phyloP scores from a whole-genome alignment of 1,140 invertebrate species.

The Drosophila bipectinata region DNA sequence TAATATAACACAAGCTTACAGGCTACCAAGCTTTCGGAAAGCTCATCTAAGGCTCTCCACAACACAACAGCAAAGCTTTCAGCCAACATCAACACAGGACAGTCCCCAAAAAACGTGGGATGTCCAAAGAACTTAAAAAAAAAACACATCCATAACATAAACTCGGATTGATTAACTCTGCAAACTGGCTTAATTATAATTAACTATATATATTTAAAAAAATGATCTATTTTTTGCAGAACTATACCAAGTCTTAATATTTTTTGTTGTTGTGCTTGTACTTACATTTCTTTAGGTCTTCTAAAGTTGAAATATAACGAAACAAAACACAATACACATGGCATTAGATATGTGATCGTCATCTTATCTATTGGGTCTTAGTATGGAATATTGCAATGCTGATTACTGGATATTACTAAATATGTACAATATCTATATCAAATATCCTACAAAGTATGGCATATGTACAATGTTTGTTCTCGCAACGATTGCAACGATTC shows the following conservation, averaged over 20 bases:
- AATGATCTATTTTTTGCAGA: slow-evolving; percentile 2
- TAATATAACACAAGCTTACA: slow-evolving; percentile 26
- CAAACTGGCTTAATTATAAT: neutral
- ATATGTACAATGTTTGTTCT: slow-evolving; percentile 44
- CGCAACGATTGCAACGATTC: slow-evolving; percentile 4
- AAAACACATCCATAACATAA: slow-evolving; percentile 11
- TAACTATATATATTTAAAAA: neutral
- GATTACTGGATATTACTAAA: slow-evolving; percentile 5
- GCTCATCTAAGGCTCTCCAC: neutral
- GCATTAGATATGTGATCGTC: slow-evolving; percentile 57
- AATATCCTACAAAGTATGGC: slow-evolving; percentile 5
- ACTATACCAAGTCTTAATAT: slow-evolving; percentile 9
- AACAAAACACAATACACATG: slow-evolving; percentile 70
- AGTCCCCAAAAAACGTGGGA: slow-evolving; percentile 15
- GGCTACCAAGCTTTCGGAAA: slow-evolving; percentile 10
- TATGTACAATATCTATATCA: neutral
- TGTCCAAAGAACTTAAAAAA: neutral
- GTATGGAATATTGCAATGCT: slow-evolving; percentile 9
- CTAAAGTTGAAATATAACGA: slow-evolving; percentile 68
- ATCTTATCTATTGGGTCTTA: slow-evolving; percentile 21
- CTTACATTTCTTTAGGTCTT: slow-evolving; percentile 71
- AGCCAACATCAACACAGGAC: slow-evolving; percentile 20
- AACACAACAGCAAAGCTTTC: slow-evolving; percentile 27
- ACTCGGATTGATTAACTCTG: neutral
- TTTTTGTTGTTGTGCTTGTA: slow-evolving; percentile 39